A percentile compares a stretch with the other conserved stretches of the same genome.
Evolutionary conservation across 2,113 vertebrate genomes (phyloP).

Genomic region (Diadophis punctatus): DNA sequence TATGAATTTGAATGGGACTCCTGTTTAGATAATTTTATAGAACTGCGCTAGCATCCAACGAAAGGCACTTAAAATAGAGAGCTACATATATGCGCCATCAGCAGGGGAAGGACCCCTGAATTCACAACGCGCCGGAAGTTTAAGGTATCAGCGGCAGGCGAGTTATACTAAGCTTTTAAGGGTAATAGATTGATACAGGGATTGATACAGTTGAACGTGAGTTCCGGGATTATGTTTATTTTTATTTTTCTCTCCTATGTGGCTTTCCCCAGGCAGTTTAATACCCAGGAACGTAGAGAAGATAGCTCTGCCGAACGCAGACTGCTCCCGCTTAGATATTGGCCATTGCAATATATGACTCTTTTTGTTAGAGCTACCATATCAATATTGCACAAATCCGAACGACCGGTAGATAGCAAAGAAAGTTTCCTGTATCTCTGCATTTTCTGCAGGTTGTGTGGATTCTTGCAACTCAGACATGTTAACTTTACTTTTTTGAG

Average conservation of each 20-base stretch:
- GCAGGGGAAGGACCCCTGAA: neutral
- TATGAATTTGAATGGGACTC: neutral
- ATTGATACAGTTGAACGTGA: neutral
- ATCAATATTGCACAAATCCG: neutral
- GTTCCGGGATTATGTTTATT: neutral
- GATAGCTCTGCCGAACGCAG: neutral
- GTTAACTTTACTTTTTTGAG: neutral
- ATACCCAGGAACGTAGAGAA: neutral
- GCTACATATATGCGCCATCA: neutral
- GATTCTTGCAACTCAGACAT: neutral
- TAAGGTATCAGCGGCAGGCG: neutral
- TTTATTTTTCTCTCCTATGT: neutral
- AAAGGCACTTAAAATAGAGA: fast-evolving
- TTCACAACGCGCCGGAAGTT: neutral
- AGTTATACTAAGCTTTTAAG: neutral
- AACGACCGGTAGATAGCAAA: neutral
- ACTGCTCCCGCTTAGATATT: neutral
- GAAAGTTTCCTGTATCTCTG: neutral
- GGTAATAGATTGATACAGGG: neutral
- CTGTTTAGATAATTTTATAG: neutral
- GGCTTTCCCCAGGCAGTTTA: neutral
- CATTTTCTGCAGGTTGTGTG: neutral
- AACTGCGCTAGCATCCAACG: no score
- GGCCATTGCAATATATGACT: neutral
- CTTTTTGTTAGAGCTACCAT: neutral